Evolutionary conservation across 2,113 vertebrate species (phyloP).

Genomic region (Puma concolor): DNA sequence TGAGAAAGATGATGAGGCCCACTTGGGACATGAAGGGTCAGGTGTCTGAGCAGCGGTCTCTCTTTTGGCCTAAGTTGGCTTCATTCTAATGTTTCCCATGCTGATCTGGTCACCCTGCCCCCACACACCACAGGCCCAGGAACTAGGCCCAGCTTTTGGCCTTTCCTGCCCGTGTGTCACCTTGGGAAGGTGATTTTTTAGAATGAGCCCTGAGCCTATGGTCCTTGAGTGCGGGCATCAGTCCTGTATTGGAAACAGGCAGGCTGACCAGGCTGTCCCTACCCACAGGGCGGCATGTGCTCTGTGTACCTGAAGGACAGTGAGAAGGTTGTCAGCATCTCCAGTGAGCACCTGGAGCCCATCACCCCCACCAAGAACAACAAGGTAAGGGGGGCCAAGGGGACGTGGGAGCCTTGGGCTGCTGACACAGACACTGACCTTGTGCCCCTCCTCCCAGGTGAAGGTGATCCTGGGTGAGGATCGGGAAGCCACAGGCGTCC

Average conservation of each 20-base stretch:
- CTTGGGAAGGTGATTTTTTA: neutral
- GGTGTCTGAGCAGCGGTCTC: neutral
- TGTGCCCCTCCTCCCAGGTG: conserved; percentile 83
- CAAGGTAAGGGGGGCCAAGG: conserved; percentile 87
- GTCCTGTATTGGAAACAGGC: neutral
- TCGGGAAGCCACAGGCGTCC: conserved; percentile 93
- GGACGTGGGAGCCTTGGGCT: neutral
- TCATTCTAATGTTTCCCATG: neutral
- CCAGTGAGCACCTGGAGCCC: conserved; percentile 95
- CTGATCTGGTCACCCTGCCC: neutral
- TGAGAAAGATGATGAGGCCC: neutral
- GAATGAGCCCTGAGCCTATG: neutral
- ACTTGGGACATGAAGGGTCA: neutral
- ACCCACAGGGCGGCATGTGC: conserved; percentile 92
- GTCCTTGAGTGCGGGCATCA: neutral
- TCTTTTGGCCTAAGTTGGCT: neutral
- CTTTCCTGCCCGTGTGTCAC: neutral
- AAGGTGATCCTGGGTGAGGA: conserved; percentile 96
- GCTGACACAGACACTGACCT: neutral
- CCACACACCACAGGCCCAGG: neutral
- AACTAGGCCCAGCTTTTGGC: neutral
- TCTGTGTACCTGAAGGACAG: conserved; percentile 95
- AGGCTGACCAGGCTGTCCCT: neutral
- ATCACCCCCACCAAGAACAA: conserved; percentile 96
- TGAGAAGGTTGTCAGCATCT: conserved; percentile 96